Evolutionary conservation across 2,888 invertebrate species (phyloP).

Genomic region (Tyria jacobaeae): DNA sequence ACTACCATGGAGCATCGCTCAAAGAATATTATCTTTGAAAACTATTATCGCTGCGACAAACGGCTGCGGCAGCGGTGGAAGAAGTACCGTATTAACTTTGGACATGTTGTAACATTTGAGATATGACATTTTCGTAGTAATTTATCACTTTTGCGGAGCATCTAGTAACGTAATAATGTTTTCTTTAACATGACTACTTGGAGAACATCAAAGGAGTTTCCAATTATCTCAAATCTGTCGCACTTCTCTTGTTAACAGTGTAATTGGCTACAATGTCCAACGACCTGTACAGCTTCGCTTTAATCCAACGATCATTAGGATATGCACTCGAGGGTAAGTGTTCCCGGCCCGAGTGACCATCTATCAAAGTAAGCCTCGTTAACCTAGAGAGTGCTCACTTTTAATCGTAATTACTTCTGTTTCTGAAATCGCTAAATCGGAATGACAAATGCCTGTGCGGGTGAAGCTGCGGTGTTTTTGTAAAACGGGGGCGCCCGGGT

Average conservation of each 20-base stretch:
- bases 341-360: slow-evolving; percentile 54
- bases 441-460: slow-evolving; percentile 54
- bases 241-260: slow-evolving; percentile 36
- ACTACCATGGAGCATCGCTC: too few relatives aligned
- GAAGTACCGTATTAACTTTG: too few relatives aligned
- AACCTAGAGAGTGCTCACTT: slow-evolving; percentile 61
- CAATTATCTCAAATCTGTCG: slow-evolving; percentile 43
- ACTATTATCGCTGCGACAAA: too few relatives aligned
- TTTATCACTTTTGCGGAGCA: slow-evolving; percentile 13
- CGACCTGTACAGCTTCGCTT: slow-evolving; percentile 41
- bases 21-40: too few relatives aligned
- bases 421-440: slow-evolving; percentile 52
- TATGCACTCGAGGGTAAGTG: slow-evolving; percentile 45
- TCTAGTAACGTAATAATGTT: slow-evolving; percentile 21
- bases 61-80: too few relatives aligned
- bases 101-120: too few relatives aligned
- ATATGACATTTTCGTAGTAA: neutral
- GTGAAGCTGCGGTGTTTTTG: slow-evolving; percentile 22
- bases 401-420: slow-evolving; percentile 61
- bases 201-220: slow-evolving; percentile 38
- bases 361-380: slow-evolving; percentile 69
- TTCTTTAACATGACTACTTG: slow-evolving; percentile 15
- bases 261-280: slow-evolving; percentile 45
- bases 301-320: slow-evolving; percentile 47
- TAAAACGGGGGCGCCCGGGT: slow-evolving; percentile 10